Evolutionary conservation across 2,113 vertebrate species (phyloP), one percentile per base, ranked within the genome.

Genomic region (Herpetotheres cachinnans): DNA sequence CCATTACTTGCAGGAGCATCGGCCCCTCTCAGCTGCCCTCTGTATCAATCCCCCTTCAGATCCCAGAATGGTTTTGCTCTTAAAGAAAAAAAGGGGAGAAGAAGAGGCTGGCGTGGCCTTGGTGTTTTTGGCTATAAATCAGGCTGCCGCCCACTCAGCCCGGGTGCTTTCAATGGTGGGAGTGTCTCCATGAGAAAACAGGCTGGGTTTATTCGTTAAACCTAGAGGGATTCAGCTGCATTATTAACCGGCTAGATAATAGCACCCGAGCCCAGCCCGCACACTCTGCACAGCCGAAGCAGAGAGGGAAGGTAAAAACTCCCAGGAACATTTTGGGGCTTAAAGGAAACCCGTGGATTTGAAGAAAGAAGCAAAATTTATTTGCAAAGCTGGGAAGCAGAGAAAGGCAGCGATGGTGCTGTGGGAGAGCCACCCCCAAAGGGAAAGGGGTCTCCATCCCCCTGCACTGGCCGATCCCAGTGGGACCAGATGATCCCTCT

Each of bases 131-230:
- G 91, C 83, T 49, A 27, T 13, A 36, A 29, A n/a, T 65, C 65
- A 76, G 70, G 55, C 32, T 61, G 47, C 59, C 29, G 15, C 92
- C 86, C 90, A 12, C 80, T 69, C 80, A 55, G 26, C 61, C 81
- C 0, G 20, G 42, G 84, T 9, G 46, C 44, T 82, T 8, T 65
- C 92, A 59, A 7, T 74, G 80, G 61, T 67, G 82, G 96, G 92
- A 96, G 86, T 50, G 92, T 65, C 86, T 92, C 65, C 69, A 12
- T 81, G 82, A 81, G 96, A 67, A 92, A 95, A 34, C 56, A 69
- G 78, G 38, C 58, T 73, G 63, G 26, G 29, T 87, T 93, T 87
- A 42, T 61, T 76, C 72, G 7, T 32, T 65, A 71, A 24, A 76
- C 91, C 92, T 38, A 12, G 2, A 56, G 89, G 92, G 69, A 67